Conservation (phyloP, 2,888 invertebrate species). For the Diarsia mendica region DNA sequence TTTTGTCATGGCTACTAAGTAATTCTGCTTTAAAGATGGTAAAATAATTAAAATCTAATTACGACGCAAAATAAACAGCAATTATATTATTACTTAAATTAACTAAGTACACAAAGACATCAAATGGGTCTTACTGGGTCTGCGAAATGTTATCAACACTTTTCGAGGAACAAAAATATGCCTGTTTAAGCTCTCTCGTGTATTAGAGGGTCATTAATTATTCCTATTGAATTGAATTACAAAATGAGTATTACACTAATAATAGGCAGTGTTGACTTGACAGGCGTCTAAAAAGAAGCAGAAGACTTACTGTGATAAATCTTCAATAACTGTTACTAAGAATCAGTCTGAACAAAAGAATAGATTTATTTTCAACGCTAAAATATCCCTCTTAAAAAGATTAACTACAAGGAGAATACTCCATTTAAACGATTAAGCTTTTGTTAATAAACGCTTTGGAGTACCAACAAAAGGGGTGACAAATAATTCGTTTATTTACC, state of each 20-base stretch:
- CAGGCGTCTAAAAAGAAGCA: conserved; percentile 32
- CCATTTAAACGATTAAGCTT: conserved; percentile 86
- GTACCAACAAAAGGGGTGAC: conserved; percentile 84
- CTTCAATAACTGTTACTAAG: conserved; percentile 56
- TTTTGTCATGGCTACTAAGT: conserved; percentile 21
- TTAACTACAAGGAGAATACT: conserved; percentile 79
- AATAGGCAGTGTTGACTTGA: conserved; percentile 21
- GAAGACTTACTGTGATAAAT: conserved; percentile 32
- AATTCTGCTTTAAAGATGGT: conserved; percentile 21
- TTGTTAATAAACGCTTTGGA: conserved; percentile 83
- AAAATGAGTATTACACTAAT: conserved; percentile 7
- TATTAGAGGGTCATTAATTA: conserved; percentile 19
- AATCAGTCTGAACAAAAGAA: conserved; percentile 74
- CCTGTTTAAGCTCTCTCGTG: background rate
- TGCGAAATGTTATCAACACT: background rate
- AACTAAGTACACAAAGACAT: background rate
- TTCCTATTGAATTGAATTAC: conserved; percentile 10
- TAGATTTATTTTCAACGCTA: conserved; percentile 79
- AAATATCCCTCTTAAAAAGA: conserved; percentile 81
- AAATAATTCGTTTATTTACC: conserved; percentile 84
- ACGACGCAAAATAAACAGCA: background rate
- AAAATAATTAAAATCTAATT: conserved; percentile 1
- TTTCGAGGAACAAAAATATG: background rate
- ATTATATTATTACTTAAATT: background rate
- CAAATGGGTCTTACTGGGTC: background rate